A percentile compares a stretch with the other conserved stretches of the same genome.
phyloP scores from a whole-genome alignment of 2,113 vertebrate genomes.

The Corythornis cristatus region DNA sequence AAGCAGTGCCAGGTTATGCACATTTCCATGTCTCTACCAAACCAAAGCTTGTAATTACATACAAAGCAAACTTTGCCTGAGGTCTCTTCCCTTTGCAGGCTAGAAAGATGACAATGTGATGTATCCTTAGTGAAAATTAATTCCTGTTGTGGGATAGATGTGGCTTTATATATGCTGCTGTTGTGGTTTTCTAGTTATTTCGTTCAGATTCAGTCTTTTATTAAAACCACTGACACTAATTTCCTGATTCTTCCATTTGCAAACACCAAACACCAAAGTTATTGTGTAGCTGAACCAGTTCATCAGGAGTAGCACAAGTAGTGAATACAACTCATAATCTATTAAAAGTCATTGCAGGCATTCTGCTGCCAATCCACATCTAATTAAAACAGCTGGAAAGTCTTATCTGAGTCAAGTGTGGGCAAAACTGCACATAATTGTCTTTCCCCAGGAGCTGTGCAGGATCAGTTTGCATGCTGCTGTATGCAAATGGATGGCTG shows the following conservation, averaged over 20 bases:
- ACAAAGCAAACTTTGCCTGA: not conserved
- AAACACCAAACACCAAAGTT: not conserved
- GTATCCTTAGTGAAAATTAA: not conserved
- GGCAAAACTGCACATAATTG: not conserved
- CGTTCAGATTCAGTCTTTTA: not conserved
- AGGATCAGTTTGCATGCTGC: not conserved
- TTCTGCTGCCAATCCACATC: not conserved
- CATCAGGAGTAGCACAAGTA: not conserved
- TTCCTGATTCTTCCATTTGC: constrained; percentile 20
- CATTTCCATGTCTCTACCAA: not conserved
- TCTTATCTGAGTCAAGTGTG: not conserved
- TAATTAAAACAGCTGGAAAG: not conserved
- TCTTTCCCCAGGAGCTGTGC: not conserved
- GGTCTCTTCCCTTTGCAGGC: not conserved
- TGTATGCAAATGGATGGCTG: not conserved
- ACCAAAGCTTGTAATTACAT: not conserved
- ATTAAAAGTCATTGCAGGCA: not conserved
- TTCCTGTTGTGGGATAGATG: not conserved
- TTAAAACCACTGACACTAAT: not conserved
- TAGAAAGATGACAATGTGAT: not conserved
- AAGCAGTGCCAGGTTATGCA: not conserved
- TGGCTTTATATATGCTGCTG: not conserved
- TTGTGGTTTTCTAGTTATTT: not conserved
- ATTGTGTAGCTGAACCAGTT: not conserved
- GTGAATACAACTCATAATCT: not conserved